Conservation (phyloP, 2,113 vertebrate species). For the Phocoena sinus region DNA sequence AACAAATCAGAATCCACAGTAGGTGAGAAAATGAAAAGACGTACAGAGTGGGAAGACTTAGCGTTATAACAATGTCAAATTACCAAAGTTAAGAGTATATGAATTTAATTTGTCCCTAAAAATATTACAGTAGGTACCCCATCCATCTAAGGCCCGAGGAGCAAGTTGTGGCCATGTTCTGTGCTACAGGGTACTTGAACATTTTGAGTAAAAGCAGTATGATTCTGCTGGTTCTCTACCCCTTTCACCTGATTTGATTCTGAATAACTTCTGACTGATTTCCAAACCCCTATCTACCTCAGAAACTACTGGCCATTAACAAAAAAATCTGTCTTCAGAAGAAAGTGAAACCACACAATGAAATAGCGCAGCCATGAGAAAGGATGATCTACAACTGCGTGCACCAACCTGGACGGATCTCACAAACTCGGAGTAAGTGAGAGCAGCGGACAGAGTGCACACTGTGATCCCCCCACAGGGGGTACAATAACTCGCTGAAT, state of each 20-base stretch:
- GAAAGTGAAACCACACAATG: not conserved
- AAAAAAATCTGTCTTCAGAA: not conserved
- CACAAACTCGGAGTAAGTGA: not conserved
- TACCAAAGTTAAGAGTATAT: not conserved
- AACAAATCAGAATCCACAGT: not conserved
- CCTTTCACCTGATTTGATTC: not conserved
- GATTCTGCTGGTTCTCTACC: not conserved
- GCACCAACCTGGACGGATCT: not conserved
- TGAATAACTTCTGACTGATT: not conserved
- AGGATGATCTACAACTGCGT: fast-evolving
- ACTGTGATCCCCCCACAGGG: not conserved
- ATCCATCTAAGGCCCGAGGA: not conserved
- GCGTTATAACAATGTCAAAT: not conserved
- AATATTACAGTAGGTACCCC: not conserved
- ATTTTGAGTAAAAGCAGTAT: not conserved
- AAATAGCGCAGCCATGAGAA: not conserved
- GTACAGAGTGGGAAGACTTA: not conserved
- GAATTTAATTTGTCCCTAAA: not conserved
- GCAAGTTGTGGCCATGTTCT: not conserved
- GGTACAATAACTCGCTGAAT: fast-evolving
- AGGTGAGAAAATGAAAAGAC: not conserved
- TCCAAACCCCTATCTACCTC: not conserved
- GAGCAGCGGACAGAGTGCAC: not conserved
- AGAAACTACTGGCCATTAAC: not conserved
- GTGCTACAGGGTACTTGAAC: not conserved